Conservation (phyloP, 2,113 vertebrate species). For the Sylvilagus bachmani region DNA sequence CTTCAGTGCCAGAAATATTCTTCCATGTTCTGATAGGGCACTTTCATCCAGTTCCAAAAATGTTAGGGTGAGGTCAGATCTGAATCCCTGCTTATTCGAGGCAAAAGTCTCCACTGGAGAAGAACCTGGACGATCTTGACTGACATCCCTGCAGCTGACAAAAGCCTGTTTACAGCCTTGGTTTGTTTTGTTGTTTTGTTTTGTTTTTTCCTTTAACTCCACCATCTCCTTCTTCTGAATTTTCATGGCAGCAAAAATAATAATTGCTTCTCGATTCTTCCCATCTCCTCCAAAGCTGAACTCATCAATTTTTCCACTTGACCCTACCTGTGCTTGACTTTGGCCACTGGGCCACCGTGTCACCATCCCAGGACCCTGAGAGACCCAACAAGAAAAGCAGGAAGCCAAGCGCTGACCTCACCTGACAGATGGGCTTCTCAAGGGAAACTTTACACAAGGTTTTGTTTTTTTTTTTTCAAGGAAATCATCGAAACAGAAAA, state of each 20-base stretch:
- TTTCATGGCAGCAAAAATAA: background rate
- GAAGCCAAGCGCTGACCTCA: constrained; percentile 86
- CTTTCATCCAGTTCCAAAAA: constrained; percentile 78
- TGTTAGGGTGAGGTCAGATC: constrained; percentile 55
- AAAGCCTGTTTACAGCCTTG: background rate
- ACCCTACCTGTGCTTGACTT: constrained; percentile 68
- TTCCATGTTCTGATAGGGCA: constrained; percentile 65
- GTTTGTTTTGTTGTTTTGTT: too few species aligned
- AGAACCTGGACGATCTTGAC: background rate
- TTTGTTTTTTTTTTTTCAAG: constrained; percentile 57
- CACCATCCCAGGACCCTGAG: constrained; percentile 82
- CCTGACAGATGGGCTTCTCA: constrained; percentile 87
- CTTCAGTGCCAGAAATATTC: constrained; percentile 72
- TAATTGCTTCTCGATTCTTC: background rate
- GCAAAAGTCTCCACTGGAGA: background rate
- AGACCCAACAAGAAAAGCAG: constrained; percentile 85
- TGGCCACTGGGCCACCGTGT: background rate
- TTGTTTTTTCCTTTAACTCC: background rate
- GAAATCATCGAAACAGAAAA: constrained; percentile 71
- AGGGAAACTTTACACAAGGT: constrained; percentile 83
- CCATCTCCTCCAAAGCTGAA: background rate
- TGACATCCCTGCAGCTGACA: background rate
- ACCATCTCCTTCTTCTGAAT: background rate
- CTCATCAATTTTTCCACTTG: background rate
- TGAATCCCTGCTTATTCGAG: constrained; percentile 29